Evolutionary conservation across 2,113 vertebrate species (phyloP).

Genomic region (Bathybates hornii): DNA sequence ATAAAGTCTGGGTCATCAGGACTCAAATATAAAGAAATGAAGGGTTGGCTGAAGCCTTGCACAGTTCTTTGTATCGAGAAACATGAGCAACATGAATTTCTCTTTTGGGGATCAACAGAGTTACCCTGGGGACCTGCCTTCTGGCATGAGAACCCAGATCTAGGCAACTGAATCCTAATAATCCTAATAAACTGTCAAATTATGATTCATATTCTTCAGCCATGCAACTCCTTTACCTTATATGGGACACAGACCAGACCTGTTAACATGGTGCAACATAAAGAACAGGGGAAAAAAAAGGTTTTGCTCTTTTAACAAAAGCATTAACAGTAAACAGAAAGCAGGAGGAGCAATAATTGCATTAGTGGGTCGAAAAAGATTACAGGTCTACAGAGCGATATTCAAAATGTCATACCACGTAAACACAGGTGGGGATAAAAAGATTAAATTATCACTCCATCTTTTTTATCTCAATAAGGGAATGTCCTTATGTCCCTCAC

Average conservation of each 20-base stretch:
- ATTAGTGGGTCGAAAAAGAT: neutral
- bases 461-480: neutral
- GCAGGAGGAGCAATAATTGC: neutral
- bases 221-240: neutral
- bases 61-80: neutral
- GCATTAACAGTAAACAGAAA: neutral
- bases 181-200: neutral
- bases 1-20: neutral
- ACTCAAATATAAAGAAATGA: neutral
- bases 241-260: neutral
- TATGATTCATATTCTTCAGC: neutral
- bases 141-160: neutral
- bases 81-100: neutral
- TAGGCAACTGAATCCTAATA: neutral
- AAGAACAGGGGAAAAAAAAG: accelerated
- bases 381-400: neutral
- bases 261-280: neutral
- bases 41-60: neutral
- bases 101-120: neutral
- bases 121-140: neutral
- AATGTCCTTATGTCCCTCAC: neutral
- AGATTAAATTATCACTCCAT: neutral
- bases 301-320: neutral
- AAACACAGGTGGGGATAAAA: neutral
- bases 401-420: neutral